Evolutionary conservation across 2,797 vertebrate genomes (phyloP).

Genomic region (Vireo griseus): DNA sequence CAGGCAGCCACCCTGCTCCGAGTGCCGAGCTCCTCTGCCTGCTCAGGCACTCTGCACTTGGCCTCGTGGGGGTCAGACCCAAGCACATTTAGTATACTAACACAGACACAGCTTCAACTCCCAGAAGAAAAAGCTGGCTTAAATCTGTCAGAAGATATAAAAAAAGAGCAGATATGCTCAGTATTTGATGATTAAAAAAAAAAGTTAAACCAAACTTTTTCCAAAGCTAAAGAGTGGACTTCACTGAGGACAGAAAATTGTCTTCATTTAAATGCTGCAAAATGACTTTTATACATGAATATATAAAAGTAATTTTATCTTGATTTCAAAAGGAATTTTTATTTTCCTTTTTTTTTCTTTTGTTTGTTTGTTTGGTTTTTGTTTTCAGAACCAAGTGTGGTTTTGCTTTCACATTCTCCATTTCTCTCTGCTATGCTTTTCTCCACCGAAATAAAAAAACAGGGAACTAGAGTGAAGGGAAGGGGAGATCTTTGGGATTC

Average conservation of each 20-base stretch:
- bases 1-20: background rate
- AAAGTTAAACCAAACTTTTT: background rate
- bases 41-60: rapidly evolving
- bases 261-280: background rate
- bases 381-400: background rate
- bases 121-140: background rate
- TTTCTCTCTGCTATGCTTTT: background rate
- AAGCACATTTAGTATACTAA: rapidly evolving
- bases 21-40: rapidly evolving
- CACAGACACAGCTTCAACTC: background rate
- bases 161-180: background rate
- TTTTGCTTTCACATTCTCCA: background rate
- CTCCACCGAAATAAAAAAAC: background rate
- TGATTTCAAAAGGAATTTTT: background rate
- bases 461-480: background rate
- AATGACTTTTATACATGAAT: background rate
- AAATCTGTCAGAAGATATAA: background rate
- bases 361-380: background rate
- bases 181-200: background rate
- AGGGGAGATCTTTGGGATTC: background rate
- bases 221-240: background rate
- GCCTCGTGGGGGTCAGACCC: background rate
- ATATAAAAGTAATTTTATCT: background rate
- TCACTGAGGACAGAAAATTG: background rate
- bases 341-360: background rate